phyloP scores from a whole-genome alignment of 2,797 vertebrate species.

The Microcaecilia unicolor region DNA sequence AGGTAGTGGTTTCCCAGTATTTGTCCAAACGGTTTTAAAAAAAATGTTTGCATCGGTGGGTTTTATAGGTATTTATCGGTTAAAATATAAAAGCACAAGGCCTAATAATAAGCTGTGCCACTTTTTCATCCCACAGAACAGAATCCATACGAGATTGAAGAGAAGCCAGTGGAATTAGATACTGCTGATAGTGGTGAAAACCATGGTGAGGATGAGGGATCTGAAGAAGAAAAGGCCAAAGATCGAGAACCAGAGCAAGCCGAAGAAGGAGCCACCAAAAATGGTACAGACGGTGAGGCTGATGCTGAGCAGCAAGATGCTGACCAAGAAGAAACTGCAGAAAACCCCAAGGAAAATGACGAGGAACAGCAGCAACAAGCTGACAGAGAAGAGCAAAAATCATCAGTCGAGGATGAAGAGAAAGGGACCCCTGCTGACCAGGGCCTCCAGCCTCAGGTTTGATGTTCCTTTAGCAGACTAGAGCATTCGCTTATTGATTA shows the following conservation, averaged over 20 bases:
- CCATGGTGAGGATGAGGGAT: slow-evolving; percentile 34
- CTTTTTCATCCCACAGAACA: slow-evolving; percentile 50
- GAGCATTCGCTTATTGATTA: no score
- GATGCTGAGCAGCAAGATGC: slow-evolving; percentile 30
- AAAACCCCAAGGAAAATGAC: slow-evolving; percentile 31
- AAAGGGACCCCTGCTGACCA: slow-evolving; percentile 41
- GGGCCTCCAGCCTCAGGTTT: slow-evolving; percentile 72
- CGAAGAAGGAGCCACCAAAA: slow-evolving; percentile 42
- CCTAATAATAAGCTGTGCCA: no score
- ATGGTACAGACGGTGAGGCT: slow-evolving; percentile 34
- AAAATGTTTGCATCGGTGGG: no score
- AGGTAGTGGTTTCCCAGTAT: no score
- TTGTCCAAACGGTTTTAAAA: no score
- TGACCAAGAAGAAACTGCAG: slow-evolving; percentile 16
- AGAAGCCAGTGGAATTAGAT: slow-evolving; percentile 54
- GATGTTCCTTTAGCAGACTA: no score
- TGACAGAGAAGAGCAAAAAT: slow-evolving; percentile 22
- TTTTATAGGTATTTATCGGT: no score
- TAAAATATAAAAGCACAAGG: no score
- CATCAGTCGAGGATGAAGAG: slow-evolving; percentile 34
- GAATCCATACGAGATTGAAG: slow-evolving; percentile 76
- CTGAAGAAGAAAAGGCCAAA: slow-evolving; percentile 36
- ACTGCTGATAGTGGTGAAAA: slow-evolving; percentile 40
- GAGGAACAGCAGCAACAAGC: slow-evolving; percentile 28
- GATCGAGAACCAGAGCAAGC: slow-evolving; percentile 33